phyloP scores from a whole-genome alignment of 2,797 vertebrate species.

The Melanotaenia trifasciata region DNA sequence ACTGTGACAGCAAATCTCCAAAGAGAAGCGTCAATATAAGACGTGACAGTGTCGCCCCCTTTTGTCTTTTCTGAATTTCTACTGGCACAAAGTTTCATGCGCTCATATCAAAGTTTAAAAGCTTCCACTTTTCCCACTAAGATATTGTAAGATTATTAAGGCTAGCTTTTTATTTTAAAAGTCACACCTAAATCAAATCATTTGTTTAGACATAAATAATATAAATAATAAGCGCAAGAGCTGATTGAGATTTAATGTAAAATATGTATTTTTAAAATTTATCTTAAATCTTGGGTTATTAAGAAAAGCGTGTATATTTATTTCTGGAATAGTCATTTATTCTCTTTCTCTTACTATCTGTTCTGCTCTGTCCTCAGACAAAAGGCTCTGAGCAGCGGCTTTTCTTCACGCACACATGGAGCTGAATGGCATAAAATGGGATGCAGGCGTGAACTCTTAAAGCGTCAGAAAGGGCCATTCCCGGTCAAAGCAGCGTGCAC shows the following conservation, averaged over 20 bases:
- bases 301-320: not conserved
- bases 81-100: not conserved
- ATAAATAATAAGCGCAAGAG: not conserved
- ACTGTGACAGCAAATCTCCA: not conserved
- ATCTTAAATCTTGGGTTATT: too few species aligned
- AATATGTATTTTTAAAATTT: not conserved
- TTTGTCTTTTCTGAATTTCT: conserved; percentile 53
- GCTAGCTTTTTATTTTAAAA: not conserved
- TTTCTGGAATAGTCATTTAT: not conserved
- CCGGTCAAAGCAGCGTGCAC: conserved; percentile 46
- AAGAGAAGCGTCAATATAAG: not conserved
- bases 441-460: conserved; percentile 39
- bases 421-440: conserved; percentile 32
- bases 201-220: not conserved
- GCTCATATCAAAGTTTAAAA: not conserved
- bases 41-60: conserved; percentile 75
- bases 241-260: not conserved
- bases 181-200: not conserved
- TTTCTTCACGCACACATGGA: conserved; percentile 48
- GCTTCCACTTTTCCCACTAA: not conserved
- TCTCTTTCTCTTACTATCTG: not conserved
- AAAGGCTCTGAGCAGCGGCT: conserved; percentile 34
- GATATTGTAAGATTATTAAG: not conserved
- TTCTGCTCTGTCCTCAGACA: conserved; percentile 32
- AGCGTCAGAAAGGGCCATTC: conserved; percentile 45